Percentiles rank a stretch among this genome's conserved stretches.
Evolutionary conservation across 2,797 vertebrate species (phyloP).

Genomic region (Anguilla megastoma): DNA sequence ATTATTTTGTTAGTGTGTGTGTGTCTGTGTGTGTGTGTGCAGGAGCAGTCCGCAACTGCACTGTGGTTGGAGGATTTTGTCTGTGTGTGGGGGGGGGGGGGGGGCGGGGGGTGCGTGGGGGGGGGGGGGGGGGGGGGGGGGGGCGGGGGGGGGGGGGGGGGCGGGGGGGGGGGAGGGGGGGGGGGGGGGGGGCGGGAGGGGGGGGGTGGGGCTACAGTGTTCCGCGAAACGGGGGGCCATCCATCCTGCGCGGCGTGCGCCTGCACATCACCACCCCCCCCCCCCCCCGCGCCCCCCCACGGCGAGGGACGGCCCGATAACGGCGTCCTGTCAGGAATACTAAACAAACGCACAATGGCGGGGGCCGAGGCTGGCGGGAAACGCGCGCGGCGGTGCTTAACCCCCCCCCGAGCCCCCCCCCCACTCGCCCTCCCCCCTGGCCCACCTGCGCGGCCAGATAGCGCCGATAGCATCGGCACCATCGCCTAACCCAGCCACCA

Average conservation of each 20-base stretch:
- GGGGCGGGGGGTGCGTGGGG: no score
- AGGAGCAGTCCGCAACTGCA: no score
- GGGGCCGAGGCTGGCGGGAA: background rate
- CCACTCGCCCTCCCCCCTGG: background rate
- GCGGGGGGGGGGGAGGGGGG: no score
- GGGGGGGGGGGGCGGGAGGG: background rate
- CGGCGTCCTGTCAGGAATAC: background rate
- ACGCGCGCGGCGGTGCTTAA: background rate
- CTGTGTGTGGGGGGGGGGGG: no score
- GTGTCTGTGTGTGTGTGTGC: no score
- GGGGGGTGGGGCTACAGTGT: background rate
- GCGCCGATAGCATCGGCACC: background rate
- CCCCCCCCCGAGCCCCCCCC: background rate
- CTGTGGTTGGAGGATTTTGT: no score
- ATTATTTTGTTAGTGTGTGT: no score
- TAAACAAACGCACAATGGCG: background rate
- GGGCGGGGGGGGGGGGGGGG: no score
- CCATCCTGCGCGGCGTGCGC: background rate
- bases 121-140: no score
- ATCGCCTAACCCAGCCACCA: background rate
- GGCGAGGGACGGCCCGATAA: background rate
- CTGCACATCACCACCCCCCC: background rate
- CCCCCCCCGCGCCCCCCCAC: background rate
- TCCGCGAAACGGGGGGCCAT: background rate
- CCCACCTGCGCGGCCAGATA: background rate